These are phyloP conservation scores for Nicator chloris DNA, from an alignment of 2,113 vertebrate genomes.

Conservation along the genomic window DNA sequence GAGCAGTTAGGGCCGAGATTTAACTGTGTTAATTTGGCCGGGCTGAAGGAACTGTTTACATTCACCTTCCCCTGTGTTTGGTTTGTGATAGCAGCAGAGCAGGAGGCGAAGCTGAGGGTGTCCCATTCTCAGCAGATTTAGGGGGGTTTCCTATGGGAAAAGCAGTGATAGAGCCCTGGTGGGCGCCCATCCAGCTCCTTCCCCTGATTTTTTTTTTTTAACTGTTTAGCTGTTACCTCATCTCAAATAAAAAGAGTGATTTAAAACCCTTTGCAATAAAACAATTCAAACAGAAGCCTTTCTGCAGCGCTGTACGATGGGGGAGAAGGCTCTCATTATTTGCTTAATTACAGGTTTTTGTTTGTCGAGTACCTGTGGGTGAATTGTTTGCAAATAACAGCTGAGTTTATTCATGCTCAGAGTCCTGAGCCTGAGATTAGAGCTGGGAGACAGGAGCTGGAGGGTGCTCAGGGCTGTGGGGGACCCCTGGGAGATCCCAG, in stretches of 20 bases:
- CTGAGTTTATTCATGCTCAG: conserved; percentile 15
- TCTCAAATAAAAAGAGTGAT: conserved; percentile 29
- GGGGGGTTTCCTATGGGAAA: conserved; percentile 50
- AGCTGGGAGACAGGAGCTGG: not conserved
- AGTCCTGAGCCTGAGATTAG: conserved; percentile 1
- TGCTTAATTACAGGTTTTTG: conserved; percentile 24
- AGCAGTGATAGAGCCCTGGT: not conserved
- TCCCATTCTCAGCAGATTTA: not conserved
- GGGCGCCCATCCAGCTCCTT: not conserved
- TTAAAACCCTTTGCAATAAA: conserved; percentile 27
- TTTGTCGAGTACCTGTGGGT: conserved; percentile 36
- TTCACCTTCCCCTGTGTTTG: not conserved
- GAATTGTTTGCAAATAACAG: conserved; percentile 59
- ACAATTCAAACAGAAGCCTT: not conserved
- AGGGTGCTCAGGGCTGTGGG: not conserved
- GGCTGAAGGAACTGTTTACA: conserved; percentile 16
- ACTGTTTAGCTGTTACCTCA: not conserved
- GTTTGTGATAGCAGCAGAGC: conserved; percentile 15
- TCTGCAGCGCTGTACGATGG: not conserved
- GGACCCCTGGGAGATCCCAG: not conserved
- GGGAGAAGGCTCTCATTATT: not conserved
- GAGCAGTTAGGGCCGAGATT: not conserved
- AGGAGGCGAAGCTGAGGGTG: not conserved
- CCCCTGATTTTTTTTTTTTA: not conserved
- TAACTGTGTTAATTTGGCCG: not conserved